phyloP scores from a whole-genome alignment of 2,797 vertebrate species.

The Acridotheres tristis region DNA sequence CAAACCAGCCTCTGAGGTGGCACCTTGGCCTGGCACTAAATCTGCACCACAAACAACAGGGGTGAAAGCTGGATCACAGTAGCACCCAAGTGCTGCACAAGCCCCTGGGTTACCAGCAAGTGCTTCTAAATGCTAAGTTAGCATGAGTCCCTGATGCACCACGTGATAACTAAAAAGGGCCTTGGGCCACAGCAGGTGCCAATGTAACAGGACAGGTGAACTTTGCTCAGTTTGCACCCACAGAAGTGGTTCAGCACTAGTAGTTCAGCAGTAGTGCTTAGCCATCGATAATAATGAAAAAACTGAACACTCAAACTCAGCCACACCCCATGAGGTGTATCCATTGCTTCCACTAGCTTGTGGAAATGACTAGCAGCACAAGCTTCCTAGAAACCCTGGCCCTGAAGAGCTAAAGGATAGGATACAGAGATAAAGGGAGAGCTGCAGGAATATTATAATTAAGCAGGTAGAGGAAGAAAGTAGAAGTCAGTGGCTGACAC shows the following conservation, averaged over 20 bases:
- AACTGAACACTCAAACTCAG: not conserved
- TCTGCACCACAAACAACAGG: not conserved
- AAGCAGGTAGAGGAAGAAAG: not conserved
- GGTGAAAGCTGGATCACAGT: not conserved
- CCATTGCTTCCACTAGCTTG: not conserved
- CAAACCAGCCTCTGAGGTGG: not conserved
- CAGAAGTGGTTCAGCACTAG: not conserved
- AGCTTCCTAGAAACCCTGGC: slow-evolving; percentile 27
- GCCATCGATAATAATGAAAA: not conserved
- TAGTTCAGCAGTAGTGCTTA: not conserved
- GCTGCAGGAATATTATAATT: slow-evolving; percentile 28
- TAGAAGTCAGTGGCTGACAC: slow-evolving; percentile 12
- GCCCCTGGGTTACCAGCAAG: slow-evolving; percentile 10
- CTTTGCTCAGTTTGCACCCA: not conserved
- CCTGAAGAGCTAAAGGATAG: slow-evolving; percentile 23
- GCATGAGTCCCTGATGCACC: not conserved
- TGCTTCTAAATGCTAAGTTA: slow-evolving; percentile 23
- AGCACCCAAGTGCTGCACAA: not conserved
- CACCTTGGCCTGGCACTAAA: not conserved
- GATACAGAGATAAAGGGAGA: slow-evolving; percentile 22
- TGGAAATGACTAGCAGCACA: not conserved
- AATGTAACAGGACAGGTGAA: not conserved
- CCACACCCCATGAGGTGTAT: not conserved
- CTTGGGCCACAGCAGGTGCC: not conserved
- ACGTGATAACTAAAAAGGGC: not conserved